Base-by-base conservation (phyloP, 2,888 invertebrate genomes). In the Mythimna pallens region DNA sequence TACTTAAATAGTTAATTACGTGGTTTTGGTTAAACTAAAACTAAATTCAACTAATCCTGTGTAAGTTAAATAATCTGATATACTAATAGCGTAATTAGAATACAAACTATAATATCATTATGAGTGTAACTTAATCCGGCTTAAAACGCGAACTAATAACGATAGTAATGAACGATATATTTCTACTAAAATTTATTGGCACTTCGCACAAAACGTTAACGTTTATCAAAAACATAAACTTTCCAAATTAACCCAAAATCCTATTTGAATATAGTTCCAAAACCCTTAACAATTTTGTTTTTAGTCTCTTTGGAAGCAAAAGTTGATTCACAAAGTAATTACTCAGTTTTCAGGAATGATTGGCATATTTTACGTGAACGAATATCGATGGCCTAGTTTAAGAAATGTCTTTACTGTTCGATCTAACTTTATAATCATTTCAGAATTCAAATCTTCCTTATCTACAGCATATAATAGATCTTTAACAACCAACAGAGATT, bases 281-380 rank as follows among this genome's bases (percentile, higher is more conserved):
- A 83, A 74, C 34, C 62, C 25, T 72, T 65, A 72, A 83, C 66
- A 80, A 83, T 63, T 62, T 84, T 63, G 65, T 68, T 80, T 62
- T 65, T 58, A 70, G 66, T 59, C 65, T 75, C 70, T 80, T 80
- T 70, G 25, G 65, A 70, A 70, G 65, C 58, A 62, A 74, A 74
- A 65, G 63, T 74, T 65, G 36, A 55, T 43, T 74, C 30, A 25
- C 34, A 62, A 70, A 80, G 76, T 83, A 74, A 80, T 80, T 70
- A 81, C 67, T 83, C 34, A 59, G 50, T 57, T 62, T 76, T 81
- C 55, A 65, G 65, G 68, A 75, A 68, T 65, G 65, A 81, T 81
- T 81, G 76, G 68, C 84, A 81, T 47, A 59, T 83, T 70, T 66
- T 52, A 70, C 55, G 70, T 58, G 12, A 67, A 81, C 76, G 61